phyloP scores from a whole-genome alignment of 23 tunicate genomes.

The Clavelina lepadiformis region DNA sequence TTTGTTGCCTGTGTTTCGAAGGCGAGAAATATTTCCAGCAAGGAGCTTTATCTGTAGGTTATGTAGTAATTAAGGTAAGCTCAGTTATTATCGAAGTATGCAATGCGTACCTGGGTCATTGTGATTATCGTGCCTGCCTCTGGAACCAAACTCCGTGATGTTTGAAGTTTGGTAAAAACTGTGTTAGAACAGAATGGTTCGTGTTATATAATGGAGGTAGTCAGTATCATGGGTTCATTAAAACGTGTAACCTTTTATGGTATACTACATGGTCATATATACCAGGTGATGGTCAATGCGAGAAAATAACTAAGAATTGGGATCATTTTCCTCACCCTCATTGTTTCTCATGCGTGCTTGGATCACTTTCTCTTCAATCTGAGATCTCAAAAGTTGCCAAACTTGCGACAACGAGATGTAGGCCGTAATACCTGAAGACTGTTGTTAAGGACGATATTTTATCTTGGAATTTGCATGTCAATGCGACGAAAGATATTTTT shows the following conservation, averaged over 20 bases:
- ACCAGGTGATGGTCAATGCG: no score
- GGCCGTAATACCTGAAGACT: slow-evolving; percentile 50
- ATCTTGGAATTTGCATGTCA: no score
- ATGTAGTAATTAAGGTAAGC: background rate
- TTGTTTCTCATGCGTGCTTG: slow-evolving; percentile 25
- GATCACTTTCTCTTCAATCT: slow-evolving; percentile 26
- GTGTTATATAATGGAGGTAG: background rate
- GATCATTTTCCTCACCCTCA: background rate
- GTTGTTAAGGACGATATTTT: no score
- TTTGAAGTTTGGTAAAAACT: slow-evolving; percentile 42
- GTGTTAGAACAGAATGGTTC: background rate
- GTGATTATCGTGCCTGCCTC: slow-evolving; percentile 46
- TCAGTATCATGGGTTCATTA: background rate
- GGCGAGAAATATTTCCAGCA: slow-evolving; percentile 65
- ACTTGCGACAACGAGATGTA: slow-evolving; percentile 64
- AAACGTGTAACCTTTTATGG: background rate
- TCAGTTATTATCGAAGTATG: background rate
- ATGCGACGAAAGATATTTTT: no score
- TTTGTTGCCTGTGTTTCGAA: slow-evolving; percentile 65
- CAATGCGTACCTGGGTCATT: slow-evolving; percentile 31
- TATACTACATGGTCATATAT: no score
- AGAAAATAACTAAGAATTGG: no score
- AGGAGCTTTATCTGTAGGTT: slow-evolving; percentile 43
- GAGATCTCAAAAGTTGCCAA: slow-evolving; percentile 46
- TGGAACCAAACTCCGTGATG: slow-evolving; percentile 28